Percentiles rank a stretch among this genome's conserved stretches.
Conservation (phyloP, 2,797 vertebrate species). For the Calcarius lapponicus region DNA sequence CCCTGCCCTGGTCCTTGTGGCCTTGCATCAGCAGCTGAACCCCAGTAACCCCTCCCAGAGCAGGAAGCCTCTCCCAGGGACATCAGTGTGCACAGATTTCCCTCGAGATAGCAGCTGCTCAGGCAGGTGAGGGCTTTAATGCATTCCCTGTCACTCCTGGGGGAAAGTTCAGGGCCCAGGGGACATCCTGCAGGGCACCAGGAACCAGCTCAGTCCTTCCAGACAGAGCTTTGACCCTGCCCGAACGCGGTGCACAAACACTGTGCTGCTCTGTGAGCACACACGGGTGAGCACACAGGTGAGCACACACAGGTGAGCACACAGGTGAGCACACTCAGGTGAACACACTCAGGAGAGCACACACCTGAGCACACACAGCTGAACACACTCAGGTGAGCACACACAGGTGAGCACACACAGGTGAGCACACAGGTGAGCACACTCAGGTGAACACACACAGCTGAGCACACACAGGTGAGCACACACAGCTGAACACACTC, state of each 20-base stretch:
- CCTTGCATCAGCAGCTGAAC: neutral
- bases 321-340: no score
- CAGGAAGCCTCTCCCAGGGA: slow-evolving; percentile 33
- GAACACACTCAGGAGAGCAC: accelerated
- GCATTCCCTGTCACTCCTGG: neutral
- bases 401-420: no score
- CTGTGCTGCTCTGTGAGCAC: accelerated
- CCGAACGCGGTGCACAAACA: accelerated
- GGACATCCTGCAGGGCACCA: accelerated
- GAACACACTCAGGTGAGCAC: no score
- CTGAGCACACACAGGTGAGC: no score
- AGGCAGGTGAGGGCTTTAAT: neutral
- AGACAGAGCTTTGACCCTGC: accelerated
- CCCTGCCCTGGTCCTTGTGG: neutral
- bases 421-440: neutral
- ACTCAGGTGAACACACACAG: neutral
- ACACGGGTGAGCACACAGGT: no score
- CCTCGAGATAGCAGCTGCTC: neutral
- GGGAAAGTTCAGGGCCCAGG: neutral
- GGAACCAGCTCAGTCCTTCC: neutral
- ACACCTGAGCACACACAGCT: no score
- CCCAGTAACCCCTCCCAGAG: neutral
- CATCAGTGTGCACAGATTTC: neutral
- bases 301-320: neutral
- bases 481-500: no score